Conservation (phyloP, 2,888 invertebrate species). For the Scaeva pyrastri region DNA sequence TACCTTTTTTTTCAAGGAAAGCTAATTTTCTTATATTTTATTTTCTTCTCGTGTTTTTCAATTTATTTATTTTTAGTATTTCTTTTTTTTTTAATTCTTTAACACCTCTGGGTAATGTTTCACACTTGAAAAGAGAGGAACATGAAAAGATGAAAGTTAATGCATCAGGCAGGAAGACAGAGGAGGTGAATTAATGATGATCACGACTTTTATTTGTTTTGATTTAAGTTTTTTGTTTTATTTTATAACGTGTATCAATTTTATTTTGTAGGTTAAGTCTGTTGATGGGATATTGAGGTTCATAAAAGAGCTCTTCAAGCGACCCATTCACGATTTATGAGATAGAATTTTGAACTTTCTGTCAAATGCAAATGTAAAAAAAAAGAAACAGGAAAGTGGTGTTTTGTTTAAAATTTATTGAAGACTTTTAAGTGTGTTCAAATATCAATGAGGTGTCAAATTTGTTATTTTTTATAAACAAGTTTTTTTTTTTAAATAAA, state of each 20-base stretch:
- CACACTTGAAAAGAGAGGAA: constrained; percentile 10
- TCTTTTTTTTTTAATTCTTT: constrained; percentile 31
- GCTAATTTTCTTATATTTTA: constrained; percentile 57
- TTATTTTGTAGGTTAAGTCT: constrained; percentile 1
- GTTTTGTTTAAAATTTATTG: no score
- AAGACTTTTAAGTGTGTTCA: no score
- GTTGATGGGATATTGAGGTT: background rate
- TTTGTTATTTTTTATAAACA: no score
- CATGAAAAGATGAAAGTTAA: background rate
- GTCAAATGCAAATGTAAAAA: no score
- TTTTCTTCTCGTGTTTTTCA: background rate
- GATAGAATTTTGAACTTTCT: no score
- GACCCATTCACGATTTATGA: no score
- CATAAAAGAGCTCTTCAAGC: background rate
- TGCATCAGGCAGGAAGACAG: background rate
- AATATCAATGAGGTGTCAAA: no score
- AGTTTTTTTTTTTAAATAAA: no score
- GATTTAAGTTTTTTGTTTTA: constrained; percentile 19
- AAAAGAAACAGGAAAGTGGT: no score
- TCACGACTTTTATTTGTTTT: constrained; percentile 61
- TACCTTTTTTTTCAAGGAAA: constrained; percentile 59
- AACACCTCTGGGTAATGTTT: constrained; percentile 6
- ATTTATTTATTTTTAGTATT: constrained; percentile 58
- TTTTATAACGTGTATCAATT: background rate
- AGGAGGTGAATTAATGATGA: constrained; percentile 40